phyloP scores from a whole-genome alignment of 2,113 vertebrate species.

The Boleophthalmus pectinirostris region DNA sequence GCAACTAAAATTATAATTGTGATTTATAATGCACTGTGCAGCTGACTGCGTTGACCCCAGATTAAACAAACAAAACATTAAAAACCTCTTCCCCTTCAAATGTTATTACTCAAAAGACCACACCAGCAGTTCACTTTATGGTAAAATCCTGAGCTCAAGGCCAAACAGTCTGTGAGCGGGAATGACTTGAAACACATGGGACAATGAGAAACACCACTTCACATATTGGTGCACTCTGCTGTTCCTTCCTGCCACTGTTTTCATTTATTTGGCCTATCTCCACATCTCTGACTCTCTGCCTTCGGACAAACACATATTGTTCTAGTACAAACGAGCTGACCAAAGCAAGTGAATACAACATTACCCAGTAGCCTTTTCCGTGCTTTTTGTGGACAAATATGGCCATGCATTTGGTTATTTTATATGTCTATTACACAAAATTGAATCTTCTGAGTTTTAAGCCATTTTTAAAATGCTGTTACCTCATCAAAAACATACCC shows the following conservation, averaged over 20 bases:
- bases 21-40: background rate
- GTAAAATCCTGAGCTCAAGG: background rate
- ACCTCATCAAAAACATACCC: no score
- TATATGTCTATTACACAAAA: background rate
- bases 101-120: no score
- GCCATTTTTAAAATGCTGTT: no score
- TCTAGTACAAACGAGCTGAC: background rate
- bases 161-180: background rate
- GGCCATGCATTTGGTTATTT: background rate
- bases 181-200: background rate
- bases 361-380: background rate
- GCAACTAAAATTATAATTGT: background rate
- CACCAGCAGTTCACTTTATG: background rate
- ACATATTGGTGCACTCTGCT: background rate
- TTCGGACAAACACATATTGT: slow-evolving; percentile 2
- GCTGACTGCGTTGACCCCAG: background rate
- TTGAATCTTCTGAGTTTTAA: no score
- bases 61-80: background rate
- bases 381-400: background rate
- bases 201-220: background rate
- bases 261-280: background rate
- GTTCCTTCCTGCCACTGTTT: slow-evolving; percentile 4
- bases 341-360: background rate
- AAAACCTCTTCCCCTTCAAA: background rate
- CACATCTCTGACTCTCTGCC: background rate